phyloP scores from a whole-genome alignment of 2,888 invertebrate species.

The Dendrolimus houi region DNA sequence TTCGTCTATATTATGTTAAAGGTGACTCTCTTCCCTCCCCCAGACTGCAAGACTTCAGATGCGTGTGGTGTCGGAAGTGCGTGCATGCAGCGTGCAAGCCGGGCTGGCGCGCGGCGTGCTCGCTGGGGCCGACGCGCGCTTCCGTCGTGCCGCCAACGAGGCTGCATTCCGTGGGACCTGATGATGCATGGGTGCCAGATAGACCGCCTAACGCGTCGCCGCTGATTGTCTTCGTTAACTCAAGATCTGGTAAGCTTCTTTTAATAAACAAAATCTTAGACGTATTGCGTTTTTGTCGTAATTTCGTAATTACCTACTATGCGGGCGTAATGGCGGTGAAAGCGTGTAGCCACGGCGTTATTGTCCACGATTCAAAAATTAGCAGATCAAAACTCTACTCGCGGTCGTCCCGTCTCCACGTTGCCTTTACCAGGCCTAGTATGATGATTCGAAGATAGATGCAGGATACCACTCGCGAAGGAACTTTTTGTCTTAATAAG shows the following conservation, averaged over 20 bases:
- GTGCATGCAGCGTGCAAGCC: conserved; percentile 95
- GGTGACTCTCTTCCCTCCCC: not conserved
- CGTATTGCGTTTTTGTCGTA: too few relatives aligned
- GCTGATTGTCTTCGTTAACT: conserved; percentile 97
- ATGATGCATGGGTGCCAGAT: conserved; percentile 93
- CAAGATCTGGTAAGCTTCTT: conserved; percentile 86
- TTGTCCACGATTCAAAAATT: too few relatives aligned
- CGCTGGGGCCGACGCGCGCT: conserved; percentile 90
- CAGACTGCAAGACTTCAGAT: conserved; percentile 96
- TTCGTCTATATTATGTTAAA: too few relatives aligned
- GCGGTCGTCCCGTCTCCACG: too few relatives aligned
- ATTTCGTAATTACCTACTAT: too few relatives aligned
- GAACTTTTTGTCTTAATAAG: too few relatives aligned
- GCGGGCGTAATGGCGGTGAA: too few relatives aligned
- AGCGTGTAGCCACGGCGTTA: too few relatives aligned
- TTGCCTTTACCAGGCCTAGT: too few relatives aligned
- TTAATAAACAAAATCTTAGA: not conserved
- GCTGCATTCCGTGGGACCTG: conserved; percentile 91
- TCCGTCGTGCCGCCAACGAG: conserved; percentile 97
- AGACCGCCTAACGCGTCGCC: conserved; percentile 91
- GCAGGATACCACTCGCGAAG: too few relatives aligned
- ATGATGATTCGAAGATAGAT: too few relatives aligned
- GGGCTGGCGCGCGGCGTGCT: conserved; percentile 85
- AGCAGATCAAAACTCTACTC: too few relatives aligned
- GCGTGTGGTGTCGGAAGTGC: conserved; percentile 95